These are phyloP conservation scores for Hydrochoerus hydrochaeris DNA, from an alignment of 2,113 vertebrate species.

Conservation along the genomic window DNA sequence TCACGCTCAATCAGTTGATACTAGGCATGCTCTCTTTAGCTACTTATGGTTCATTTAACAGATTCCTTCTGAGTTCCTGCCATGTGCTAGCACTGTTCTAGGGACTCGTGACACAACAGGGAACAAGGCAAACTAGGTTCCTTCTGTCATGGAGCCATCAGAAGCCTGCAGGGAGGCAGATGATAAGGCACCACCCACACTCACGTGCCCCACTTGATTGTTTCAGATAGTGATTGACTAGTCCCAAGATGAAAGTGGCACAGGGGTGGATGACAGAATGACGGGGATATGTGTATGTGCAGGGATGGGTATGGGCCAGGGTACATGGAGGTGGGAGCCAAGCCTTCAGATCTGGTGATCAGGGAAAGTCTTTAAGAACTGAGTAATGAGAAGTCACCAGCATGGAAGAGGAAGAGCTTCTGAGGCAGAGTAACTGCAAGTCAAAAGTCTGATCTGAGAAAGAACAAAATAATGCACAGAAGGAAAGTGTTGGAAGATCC, in stretches of 20 bases:
- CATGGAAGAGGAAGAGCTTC: background rate
- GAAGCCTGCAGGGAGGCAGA: background rate
- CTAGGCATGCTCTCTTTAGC: background rate
- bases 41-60: slow-evolving; percentile 54
- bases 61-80: background rate
- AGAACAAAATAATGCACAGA: background rate
- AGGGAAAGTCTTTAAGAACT: background rate
- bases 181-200: background rate
- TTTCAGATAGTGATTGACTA: background rate
- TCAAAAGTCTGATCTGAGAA: background rate
- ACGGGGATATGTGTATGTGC: background rate
- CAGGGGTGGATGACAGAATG: background rate
- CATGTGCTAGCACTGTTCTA: background rate
- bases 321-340: background rate
- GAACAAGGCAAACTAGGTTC: background rate
- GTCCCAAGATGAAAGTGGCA: background rate
- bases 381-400: background rate
- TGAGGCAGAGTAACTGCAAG: background rate
- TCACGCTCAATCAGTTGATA: background rate
- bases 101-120: background rate
- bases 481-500: background rate
- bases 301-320: accelerated
- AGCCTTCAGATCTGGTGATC: background rate
- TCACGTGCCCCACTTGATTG: background rate
- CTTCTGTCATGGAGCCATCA: background rate